Base-by-base conservation (phyloP, 2,888 invertebrate species). In the Plusia festucae region DNA sequence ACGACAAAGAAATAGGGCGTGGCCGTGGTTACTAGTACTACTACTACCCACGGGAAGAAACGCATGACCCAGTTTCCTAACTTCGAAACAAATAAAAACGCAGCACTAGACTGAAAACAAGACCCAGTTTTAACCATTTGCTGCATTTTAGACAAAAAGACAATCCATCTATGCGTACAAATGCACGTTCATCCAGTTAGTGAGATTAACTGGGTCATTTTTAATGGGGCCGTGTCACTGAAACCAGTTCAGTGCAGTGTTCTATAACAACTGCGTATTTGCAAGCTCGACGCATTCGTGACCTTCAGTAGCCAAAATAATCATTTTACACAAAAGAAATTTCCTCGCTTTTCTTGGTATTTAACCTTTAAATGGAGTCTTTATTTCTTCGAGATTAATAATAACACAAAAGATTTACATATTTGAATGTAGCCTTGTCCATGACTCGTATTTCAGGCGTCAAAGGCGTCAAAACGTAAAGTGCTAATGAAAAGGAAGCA, bases 181-280 rank as follows among this genome's bases (percentile, higher is more conserved):
- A 74, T 70, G 52, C 62, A 61, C 61, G 65, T 52, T 74, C 78
- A 78, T 81, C 67, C 69, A 81, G 81, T 78, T 78, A 79, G 65
- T 24, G 65, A 61, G 79, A 67, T 66, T 70, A 81, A 62, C 61
- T 80, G 53, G 77, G 79, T 82, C 82, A 79, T n/a, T 65, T 73
- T 70, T 68, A 79, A 80, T 79, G 74, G 77, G 76, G 65, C 49
- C 59, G 56, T 56, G 66, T 78, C 65, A 78, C 62, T 68, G 68
- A 63, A 79, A 68, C 79, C 63, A 70, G 80, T 66, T 69, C 70
- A 69, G 65, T 68, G 79, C 76, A 65, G 63, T 68, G 54, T 67
- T 64, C 65, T 65, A 70, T 67, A 60, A 62, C 65, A 46, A 67
- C 54, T 24, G 55, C 61, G 66, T 67, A 71, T 73, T 67, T 65